Evolutionary conservation across 2,113 vertebrate species (phyloP).

Genomic region (Istiophorus platypterus): DNA sequence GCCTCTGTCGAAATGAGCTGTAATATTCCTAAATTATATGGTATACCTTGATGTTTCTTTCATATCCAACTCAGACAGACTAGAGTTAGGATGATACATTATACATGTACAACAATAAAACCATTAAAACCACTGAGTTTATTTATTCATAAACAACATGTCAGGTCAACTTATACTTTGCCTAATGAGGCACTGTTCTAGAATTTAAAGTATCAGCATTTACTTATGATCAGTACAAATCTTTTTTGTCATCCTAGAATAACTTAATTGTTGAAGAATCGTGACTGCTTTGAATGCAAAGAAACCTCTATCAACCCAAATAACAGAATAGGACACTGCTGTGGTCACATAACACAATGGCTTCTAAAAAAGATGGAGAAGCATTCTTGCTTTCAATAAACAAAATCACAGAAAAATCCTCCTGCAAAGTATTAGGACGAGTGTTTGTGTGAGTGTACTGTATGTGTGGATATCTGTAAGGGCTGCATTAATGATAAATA

Average conservation of each 20-base stretch:
- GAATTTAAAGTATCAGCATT: not conserved
- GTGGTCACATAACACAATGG: not conserved
- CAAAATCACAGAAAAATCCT: not conserved
- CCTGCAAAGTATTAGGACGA: not conserved
- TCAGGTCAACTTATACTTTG: not conserved
- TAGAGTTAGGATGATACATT: constrained; percentile 38
- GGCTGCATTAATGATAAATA: not conserved
- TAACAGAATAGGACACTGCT: not conserved
- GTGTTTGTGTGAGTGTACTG: not conserved
- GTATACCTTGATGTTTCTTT: constrained; percentile 27
- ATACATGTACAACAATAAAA: constrained; percentile 66
- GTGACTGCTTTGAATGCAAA: not conserved
- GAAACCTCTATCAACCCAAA: not conserved
- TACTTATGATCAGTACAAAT: not conserved
- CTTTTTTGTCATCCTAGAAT: not conserved
- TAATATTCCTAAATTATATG: constrained; percentile 56
- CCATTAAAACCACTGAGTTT: constrained; percentile 21
- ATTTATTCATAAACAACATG: constrained; percentile 28
- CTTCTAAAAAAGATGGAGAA: not conserved
- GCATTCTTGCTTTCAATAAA: not conserved
- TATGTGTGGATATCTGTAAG: not conserved
- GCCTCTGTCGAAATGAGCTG: constrained; percentile 60
- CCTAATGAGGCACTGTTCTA: not conserved
- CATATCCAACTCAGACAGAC: constrained; percentile 28
- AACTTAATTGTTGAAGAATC: not conserved